These are phyloP conservation scores for Buathra laborator DNA, from an alignment of 2,888 invertebrate genomes.

Conservation along the genomic window DNA sequence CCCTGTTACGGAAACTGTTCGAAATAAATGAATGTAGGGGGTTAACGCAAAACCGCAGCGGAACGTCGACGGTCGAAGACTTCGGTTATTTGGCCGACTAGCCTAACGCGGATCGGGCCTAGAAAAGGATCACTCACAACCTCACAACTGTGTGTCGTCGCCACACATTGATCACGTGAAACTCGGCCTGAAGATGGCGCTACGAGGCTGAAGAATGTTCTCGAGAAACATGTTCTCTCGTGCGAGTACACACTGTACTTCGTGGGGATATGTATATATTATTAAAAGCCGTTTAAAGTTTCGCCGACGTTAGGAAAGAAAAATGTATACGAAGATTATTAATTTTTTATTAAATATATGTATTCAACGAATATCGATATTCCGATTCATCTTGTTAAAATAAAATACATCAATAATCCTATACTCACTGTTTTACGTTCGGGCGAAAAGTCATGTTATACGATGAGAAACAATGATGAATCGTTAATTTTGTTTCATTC, in stretches of 20 bases:
- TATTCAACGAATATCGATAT: no score
- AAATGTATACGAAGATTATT: no score
- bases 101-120: constrained; percentile 34
- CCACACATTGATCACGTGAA: constrained; percentile 36
- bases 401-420: no score
- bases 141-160: neutral
- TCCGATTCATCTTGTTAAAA: no score
- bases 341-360: no score
- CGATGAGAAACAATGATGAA: no score
- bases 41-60: constrained; percentile 29
- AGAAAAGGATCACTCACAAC: constrained; percentile 33
- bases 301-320: neutral
- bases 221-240: neutral
- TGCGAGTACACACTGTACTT: neutral
- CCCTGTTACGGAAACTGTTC: neutral
- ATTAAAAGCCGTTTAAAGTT: neutral
- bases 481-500: no score
- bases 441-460: no score
- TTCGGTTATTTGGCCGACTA: constrained; percentile 22
- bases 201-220: constrained; percentile 41
- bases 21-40: constrained; percentile 2
- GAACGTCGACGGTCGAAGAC: constrained; percentile 33
- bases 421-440: no score
- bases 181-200: constrained; percentile 49
- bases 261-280: neutral